These are phyloP conservation scores for Diceros bicornis DNA, from an alignment of 2,797 vertebrate species.

Conservation along the genomic window DNA sequence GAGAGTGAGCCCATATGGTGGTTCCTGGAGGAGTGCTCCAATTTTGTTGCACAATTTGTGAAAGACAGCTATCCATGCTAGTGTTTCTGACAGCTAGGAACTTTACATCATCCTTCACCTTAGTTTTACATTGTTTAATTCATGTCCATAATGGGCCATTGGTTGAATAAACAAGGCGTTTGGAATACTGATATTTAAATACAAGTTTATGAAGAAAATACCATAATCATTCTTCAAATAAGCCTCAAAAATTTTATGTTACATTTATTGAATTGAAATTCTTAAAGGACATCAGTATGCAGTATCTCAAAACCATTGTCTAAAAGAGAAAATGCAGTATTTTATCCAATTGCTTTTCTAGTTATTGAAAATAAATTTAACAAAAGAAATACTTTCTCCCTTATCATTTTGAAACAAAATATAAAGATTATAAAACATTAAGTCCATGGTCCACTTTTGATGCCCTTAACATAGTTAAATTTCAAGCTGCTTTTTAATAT, in stretches of 20 bases:
- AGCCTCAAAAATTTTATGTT: neutral
- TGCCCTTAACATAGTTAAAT: neutral
- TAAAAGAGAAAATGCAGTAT: constrained; percentile 1
- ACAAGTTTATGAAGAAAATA: constrained; percentile 2
- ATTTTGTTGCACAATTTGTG: neutral
- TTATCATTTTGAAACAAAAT: constrained; percentile 48
- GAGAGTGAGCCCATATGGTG: rapidly evolving
- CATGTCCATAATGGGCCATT: neutral
- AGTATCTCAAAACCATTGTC: neutral
- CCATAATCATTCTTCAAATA: neutral
- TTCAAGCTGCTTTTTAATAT: constrained; percentile 16
- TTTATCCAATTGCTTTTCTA: neutral
- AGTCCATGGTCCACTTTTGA: neutral
- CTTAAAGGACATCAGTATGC: neutral
- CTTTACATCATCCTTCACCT: neutral
- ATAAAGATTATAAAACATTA: neutral
- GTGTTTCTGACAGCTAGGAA: neutral
- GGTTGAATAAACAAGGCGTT: neutral
- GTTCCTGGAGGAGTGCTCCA: neutral
- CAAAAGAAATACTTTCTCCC: neutral
- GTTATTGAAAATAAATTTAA: neutral
- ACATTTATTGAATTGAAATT: neutral
- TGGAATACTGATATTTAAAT: constrained; percentile 15
- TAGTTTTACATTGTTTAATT: neutral
- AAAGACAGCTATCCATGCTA: neutral